Base-by-base conservation (phyloP, 2,113 vertebrate genomes). In the Malaclemys terrapin region DNA sequence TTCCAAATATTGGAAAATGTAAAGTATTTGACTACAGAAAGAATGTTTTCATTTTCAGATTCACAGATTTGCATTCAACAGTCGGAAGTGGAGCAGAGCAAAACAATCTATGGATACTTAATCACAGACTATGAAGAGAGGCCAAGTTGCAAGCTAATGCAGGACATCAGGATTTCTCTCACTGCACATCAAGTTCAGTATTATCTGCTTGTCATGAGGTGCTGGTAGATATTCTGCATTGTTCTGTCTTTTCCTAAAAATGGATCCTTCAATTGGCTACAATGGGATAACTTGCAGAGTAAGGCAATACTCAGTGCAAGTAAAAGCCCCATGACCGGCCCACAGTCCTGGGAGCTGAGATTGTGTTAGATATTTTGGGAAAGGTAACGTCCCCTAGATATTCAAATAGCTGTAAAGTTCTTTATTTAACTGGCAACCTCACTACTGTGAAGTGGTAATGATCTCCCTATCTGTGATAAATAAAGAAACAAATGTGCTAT, bases 321-420 rank as follows among this genome's bases (percentile, higher is more conserved):
- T 84, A 89, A 95, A 96, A 95, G 82, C 85, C 93, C 79, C 91
- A 78, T 92, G 90, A 93, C 47, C 2, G 59, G 87, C 90, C 89
- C 86, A 85, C 95, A 90, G 54, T 82, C 12, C 89, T 96, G 93
- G 90, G 84, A 92, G 81, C 92, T 91, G 92, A 97, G 91, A 92
- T 94, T 98, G 94, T 98, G 97, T 98, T 93, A 98, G 89, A 93
- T 49, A 97, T 97, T 95, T 96, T 94, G 81, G 35, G 86, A 96
- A 98, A 97, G 97, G 93, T 97, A 97, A 97, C 98, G 98, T 98
- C 90, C 92, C 27, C 94, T 84, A 97, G 95, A 98, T 97, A 98
- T 96, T 98, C 93, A 97, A 97, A 98, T 97, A 93, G 54, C 94
- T 96, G 95, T 87, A 96, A 97, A 98, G 87, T 95, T 97, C 91